These are phyloP conservation scores for Neosilurus mollespiculum DNA, from an alignment of 2,797 vertebrate species.

Conservation along the genomic window DNA sequence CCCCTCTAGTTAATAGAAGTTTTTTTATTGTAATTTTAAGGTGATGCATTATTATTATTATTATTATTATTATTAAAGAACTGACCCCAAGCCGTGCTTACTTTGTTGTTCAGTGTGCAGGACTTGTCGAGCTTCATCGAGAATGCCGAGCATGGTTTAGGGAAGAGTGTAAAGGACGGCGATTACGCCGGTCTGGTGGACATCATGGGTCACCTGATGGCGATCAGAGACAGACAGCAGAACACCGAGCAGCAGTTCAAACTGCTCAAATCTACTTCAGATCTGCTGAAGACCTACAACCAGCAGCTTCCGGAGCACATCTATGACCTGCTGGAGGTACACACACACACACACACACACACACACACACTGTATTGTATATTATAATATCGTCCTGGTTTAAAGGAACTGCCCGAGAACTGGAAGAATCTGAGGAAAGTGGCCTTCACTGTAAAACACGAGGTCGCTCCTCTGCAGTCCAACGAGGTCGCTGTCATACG, in stretches of 20 bases:
- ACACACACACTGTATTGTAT: not conserved
- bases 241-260: constrained; percentile 72
- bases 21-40: not conserved
- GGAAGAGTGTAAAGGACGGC: constrained; percentile 66
- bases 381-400: not conserved
- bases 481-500: constrained; percentile 86
- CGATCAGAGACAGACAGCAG: constrained; percentile 70
- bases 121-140: constrained; percentile 73
- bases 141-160: constrained; percentile 69
- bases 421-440: constrained; percentile 80
- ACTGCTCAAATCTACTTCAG: constrained; percentile 73
- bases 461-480: constrained; percentile 80
- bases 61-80: no score
- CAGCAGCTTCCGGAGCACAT: constrained; percentile 75
- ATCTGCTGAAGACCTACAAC: constrained; percentile 75
- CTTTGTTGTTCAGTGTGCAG: constrained; percentile 60
- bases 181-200: constrained; percentile 68
- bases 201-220: constrained; percentile 73
- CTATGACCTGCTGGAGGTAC: constrained; percentile 73
- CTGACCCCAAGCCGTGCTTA: not conserved
- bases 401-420: constrained; percentile 81
- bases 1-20: no score
- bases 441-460: constrained; percentile 81
- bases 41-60: not conserved
- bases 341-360: not conserved